Evolutionary conservation across 2,797 vertebrate genomes (phyloP).

Genomic region (Alosa sapidissima): DNA sequence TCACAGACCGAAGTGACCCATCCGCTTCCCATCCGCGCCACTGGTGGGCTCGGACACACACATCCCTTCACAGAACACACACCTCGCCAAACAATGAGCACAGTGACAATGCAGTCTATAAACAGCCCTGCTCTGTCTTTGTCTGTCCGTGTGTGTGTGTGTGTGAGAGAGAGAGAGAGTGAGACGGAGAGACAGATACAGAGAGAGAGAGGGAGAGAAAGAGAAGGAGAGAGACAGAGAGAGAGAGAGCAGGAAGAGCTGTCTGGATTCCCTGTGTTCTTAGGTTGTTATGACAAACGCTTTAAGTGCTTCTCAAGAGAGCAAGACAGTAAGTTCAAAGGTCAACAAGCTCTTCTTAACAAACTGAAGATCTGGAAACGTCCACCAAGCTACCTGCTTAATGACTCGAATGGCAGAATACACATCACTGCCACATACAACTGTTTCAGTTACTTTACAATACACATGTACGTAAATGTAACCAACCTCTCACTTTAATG

Average conservation of each 20-base stretch:
- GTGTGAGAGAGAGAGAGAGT: not conserved
- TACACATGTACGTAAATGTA: too few relatives aligned
- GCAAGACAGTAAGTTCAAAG: constrained; percentile 40
- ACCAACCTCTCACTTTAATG: not conserved
- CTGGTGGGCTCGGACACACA: not conserved
- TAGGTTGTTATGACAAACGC: constrained; percentile 56
- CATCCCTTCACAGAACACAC: not conserved
- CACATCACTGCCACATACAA: not conserved
- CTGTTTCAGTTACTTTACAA: too few relatives aligned
- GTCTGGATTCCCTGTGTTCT: constrained; percentile 46
- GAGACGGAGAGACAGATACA: not conserved
- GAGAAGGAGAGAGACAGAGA: not conserved
- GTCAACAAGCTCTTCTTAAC: constrained; percentile 49
- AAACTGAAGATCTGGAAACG: constrained; percentile 19
- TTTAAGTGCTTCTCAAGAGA: constrained; percentile 56
- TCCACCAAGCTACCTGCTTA: constrained; percentile 20
- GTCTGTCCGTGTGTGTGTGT: constrained; percentile 11
- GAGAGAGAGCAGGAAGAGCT: constrained; percentile 45
- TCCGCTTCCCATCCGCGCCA: not conserved
- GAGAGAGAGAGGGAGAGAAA: not conserved
- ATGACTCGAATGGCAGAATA: not conserved
- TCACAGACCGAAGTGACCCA: not conserved
- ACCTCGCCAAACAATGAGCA: not conserved
- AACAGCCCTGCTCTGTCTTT: constrained; percentile 4
- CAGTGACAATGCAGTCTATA: constrained; percentile 16